Conservation (phyloP, 2,113 vertebrate genomes). For the Mionectes macconnelli region DNA sequence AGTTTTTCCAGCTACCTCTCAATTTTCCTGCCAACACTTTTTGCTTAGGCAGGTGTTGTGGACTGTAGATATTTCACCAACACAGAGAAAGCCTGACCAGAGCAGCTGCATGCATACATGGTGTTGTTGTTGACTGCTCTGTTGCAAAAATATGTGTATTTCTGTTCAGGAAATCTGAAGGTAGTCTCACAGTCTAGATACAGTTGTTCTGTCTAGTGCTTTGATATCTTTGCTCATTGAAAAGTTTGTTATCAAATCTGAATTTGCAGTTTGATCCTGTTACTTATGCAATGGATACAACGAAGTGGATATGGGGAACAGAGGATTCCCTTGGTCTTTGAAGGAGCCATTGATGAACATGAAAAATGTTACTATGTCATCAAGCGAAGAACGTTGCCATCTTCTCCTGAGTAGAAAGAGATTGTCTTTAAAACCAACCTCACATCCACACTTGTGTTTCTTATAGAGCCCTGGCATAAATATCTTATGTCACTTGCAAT, state of each 20-base stretch:
- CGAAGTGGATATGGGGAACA: not conserved
- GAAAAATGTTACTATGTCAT: not conserved
- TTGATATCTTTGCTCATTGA: not conserved
- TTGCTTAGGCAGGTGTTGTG: not conserved
- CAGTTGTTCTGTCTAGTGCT: not conserved
- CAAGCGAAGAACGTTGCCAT: not conserved
- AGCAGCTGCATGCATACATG: not conserved
- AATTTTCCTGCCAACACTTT: not conserved
- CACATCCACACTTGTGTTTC: not conserved
- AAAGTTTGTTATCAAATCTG: not conserved
- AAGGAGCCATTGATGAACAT: not conserved
- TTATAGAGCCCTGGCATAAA: not conserved
- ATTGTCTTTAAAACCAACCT: not conserved
- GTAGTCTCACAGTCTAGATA: not conserved
- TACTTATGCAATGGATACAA: not conserved
- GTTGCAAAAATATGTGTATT: fast-evolving
- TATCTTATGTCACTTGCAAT: not conserved
- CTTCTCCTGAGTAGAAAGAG: not conserved
- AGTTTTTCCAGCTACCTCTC: not conserved
- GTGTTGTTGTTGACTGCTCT: not conserved
- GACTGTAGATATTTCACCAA: not conserved
- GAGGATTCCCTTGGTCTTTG: not conserved
- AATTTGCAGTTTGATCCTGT: not conserved
- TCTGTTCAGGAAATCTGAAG: not conserved
- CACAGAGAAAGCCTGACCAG: not conserved